Conservation (phyloP, 53 echinoderm and acorn worm species). For the Zoroaster sp. region DNA sequence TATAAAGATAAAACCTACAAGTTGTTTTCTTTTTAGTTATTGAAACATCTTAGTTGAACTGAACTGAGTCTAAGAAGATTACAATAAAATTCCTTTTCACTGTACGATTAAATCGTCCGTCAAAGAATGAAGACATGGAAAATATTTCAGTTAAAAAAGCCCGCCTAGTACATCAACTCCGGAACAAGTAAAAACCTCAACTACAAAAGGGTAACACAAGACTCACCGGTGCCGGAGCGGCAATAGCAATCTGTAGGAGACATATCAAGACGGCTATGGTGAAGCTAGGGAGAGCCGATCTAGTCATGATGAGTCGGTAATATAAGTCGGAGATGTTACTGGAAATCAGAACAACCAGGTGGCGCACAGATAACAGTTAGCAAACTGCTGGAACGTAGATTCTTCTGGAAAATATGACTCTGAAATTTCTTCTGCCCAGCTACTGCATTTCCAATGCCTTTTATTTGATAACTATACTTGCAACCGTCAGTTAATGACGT, state of each 20-base stretch:
- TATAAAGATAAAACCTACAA: too few species aligned
- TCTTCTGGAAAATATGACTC: not conserved
- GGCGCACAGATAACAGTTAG: not conserved
- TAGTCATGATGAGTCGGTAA: slow-evolving; percentile 16
- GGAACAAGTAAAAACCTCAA: too few species aligned
- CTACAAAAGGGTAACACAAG: too few species aligned
- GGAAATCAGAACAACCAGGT: not conserved
- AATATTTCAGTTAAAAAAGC: too few species aligned
- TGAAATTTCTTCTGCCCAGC: not conserved
- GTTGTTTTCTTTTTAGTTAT: too few species aligned
- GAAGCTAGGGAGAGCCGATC: not conserved
- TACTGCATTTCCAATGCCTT: not conserved
- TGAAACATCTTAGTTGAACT: too few species aligned
- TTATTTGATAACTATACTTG: not conserved
- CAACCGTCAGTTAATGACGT: not conserved
- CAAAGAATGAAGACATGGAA: too few species aligned
- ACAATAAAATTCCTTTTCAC: too few species aligned
- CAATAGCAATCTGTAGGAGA: not conserved
- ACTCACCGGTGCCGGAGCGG: slow-evolving; percentile 49
- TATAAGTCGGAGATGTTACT: not conserved
- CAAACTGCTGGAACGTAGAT: not conserved
- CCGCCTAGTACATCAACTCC: too few species aligned
- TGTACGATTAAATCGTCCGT: too few species aligned
- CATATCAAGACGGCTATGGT: slow-evolving; percentile 1
- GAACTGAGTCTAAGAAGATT: too few species aligned